Conservation (phyloP, 2,888 invertebrate species). For the Dione vanillae region DNA sequence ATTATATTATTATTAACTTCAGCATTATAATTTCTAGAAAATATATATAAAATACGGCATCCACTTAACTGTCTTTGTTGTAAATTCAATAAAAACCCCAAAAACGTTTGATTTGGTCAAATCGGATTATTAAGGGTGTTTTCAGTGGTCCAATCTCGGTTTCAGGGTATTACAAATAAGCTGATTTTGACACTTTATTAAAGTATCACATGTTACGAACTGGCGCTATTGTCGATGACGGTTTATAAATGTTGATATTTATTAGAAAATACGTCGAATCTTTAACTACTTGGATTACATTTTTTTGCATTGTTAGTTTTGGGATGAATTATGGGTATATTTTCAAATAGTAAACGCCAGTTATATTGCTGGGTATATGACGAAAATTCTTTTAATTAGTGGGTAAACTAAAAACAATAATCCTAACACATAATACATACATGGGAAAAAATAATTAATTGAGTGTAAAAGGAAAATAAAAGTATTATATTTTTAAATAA, state of each 20-base stretch:
- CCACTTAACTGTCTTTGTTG: not conserved
- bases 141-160: slow-evolving; percentile 4
- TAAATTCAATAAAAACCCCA: slow-evolving; percentile 1
- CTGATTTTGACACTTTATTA: slow-evolving; percentile 11
- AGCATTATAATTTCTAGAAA: not conserved
- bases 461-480: too few species aligned
- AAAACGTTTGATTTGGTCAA: slow-evolving; percentile 24
- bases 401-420: too few species aligned
- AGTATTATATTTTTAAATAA: not conserved
- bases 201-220: not conserved
- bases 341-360: too few species aligned
- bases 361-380: too few species aligned
- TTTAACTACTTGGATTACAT: not conserved
- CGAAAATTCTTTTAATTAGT: too few species aligned
- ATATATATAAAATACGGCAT: not conserved
- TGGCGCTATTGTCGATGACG: not conserved
- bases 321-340: too few species aligned
- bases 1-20: not conserved
- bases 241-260: not conserved
- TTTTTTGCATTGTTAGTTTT: too few species aligned
- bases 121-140: slow-evolving; percentile 16
- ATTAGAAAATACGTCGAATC: not conserved
- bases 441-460: too few species aligned
- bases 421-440: too few species aligned
- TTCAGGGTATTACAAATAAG: slow-evolving; percentile 16